phyloP scores from a whole-genome alignment of 2,797 vertebrate species.

The Gadopsis bispinosus region DNA sequence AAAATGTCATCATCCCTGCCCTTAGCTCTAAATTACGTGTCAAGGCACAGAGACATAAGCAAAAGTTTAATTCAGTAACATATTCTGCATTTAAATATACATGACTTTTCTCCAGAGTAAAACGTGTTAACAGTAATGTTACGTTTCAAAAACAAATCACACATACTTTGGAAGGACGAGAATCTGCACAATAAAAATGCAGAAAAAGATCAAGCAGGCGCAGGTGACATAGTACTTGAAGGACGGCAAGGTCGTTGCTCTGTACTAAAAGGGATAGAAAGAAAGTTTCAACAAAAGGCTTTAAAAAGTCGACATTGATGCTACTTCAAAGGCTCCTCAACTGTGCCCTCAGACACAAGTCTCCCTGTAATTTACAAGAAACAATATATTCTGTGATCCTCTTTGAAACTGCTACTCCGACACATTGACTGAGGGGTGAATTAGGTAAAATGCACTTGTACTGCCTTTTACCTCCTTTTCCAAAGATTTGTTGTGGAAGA shows the following conservation, averaged over 20 bases:
- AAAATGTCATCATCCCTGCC: not conserved
- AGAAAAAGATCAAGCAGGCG: constrained; percentile 94
- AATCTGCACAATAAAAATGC: constrained; percentile 95
- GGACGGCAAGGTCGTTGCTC: constrained; percentile 92
- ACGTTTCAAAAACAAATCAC: constrained; percentile 15
- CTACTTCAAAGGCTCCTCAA: constrained; percentile 31
- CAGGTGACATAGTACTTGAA: constrained; percentile 97
- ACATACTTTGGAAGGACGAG: constrained; percentile 95
- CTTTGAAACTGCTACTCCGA: not conserved
- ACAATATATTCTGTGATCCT: constrained; percentile 3
- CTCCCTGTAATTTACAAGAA: constrained; percentile 16
- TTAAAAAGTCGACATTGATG: constrained; percentile 28
- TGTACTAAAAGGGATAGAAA: constrained; percentile 84
- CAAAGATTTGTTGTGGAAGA: constrained; percentile 94
- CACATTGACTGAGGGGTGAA: not conserved
- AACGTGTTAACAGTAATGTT: not conserved
- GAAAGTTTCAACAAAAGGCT: constrained; percentile 26
- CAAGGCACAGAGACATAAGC: not conserved
- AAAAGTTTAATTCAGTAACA: not conserved
- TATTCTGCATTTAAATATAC: not conserved
- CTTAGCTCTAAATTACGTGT: no score
- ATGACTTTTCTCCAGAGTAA: not conserved
- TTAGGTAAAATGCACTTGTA: not conserved
- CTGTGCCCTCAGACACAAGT: constrained; percentile 5
- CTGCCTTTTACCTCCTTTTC: constrained; percentile 92